These are phyloP conservation scores for Sabellastarte sp. DNA, from an alignment of 2,888 invertebrate species.

Conservation along the genomic window DNA sequence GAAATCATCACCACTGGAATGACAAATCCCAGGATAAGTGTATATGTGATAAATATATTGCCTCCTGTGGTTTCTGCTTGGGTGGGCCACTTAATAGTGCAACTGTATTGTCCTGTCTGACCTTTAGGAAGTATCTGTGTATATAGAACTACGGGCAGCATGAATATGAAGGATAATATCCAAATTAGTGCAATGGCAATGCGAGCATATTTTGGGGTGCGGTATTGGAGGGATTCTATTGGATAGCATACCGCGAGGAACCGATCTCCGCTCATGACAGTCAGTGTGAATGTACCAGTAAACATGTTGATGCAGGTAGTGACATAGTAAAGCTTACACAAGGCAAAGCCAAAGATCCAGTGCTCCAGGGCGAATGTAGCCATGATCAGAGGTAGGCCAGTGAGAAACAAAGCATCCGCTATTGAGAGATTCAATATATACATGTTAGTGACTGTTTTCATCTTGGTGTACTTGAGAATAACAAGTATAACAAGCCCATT, in stretches of 20 bases:
- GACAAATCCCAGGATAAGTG: too few species aligned
- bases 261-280: conserved; percentile 30
- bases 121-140: conserved; percentile 12
- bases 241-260: conserved; percentile 32
- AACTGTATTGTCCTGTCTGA: not conserved
- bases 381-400: too few species aligned
- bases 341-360: too few species aligned
- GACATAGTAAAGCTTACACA: conserved; percentile 28
- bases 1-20: too few species aligned
- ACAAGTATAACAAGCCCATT: conserved; percentile 16
- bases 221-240: conserved; percentile 23
- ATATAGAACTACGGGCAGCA: conserved; percentile 28
- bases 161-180: conserved; percentile 24
- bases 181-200: conserved; percentile 24
- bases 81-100: too few species aligned
- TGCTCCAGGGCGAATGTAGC: too few species aligned
- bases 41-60: too few species aligned
- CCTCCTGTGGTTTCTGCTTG: too few species aligned
- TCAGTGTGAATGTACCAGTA: conserved; percentile 29
- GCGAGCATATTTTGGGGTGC: conserved; percentile 24
- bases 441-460: too few species aligned
- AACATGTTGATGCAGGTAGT: conserved; percentile 31
- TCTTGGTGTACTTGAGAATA: too few species aligned
- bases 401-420: too few species aligned
- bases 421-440: too few species aligned